These are phyloP conservation scores for Heliothis peltigera DNA, from an alignment of 2,888 invertebrate genomes.

Conservation along the genomic window DNA sequence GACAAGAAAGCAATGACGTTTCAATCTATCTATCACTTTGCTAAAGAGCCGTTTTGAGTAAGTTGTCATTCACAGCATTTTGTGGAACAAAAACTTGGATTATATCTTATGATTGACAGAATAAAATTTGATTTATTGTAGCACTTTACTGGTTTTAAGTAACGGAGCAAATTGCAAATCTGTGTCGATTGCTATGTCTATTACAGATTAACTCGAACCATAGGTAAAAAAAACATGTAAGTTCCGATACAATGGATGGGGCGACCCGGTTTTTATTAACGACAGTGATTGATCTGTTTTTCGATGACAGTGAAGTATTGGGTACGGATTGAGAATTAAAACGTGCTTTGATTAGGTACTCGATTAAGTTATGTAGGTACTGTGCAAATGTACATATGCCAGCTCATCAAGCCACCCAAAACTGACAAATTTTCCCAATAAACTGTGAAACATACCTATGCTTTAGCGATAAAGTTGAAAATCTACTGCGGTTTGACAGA, in stretches of 20 bases:
- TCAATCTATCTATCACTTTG: neutral
- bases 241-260: slow-evolving; percentile 53
- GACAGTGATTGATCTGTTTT: slow-evolving; percentile 53
- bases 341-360: slow-evolving; percentile 18
- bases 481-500: no score
- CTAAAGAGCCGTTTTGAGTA: neutral
- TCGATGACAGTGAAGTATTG: slow-evolving; percentile 27
- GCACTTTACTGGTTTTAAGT: slow-evolving; percentile 42
- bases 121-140: slow-evolving; percentile 11
- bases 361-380: neutral
- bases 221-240: slow-evolving; percentile 27
- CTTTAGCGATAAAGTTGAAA: no score
- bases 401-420: no score
- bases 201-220: slow-evolving; percentile 53
- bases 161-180: slow-evolving; percentile 42
- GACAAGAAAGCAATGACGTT: neutral
- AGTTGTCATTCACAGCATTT: neutral
- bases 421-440: no score
- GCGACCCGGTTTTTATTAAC: slow-evolving; percentile 46
- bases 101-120: slow-evolving; percentile 18
- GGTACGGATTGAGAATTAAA: slow-evolving; percentile 25
- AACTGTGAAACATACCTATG: no score
- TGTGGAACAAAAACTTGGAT: slow-evolving; percentile 7
- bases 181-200: slow-evolving; percentile 56
- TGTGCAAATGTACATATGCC: no score